These are phyloP conservation scores for Nomada goodeniana DNA, from an alignment of 2,888 invertebrate species.

Conservation along the genomic window DNA sequence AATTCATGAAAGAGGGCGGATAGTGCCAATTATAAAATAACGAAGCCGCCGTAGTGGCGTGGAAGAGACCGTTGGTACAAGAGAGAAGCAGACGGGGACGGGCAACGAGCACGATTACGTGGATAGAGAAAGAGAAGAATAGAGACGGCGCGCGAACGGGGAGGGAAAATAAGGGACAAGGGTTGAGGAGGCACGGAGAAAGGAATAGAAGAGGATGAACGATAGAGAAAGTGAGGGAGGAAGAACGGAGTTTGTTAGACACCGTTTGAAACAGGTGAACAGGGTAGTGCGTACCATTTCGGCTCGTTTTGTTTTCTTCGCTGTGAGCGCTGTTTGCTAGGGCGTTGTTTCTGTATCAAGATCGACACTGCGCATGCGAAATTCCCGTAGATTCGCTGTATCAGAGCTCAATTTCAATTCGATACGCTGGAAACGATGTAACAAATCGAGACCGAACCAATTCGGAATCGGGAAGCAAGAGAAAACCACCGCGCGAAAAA, in stretches of 20 bases:
- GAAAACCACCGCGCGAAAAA: neutral
- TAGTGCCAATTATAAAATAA: constrained; percentile 82
- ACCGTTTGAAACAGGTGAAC: constrained; percentile 18
- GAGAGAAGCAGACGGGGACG: constrained; percentile 29
- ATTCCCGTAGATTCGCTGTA: neutral
- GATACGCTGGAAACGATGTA: neutral
- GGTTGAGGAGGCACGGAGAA: neutral
- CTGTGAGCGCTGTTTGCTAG: neutral
- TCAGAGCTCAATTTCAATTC: neutral
- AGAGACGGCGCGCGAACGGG: neutral
- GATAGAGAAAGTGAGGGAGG: constrained; percentile 11
- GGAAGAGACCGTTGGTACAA: constrained; percentile 57
- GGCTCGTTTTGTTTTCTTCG: constrained; percentile 1
- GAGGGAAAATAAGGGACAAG: neutral
- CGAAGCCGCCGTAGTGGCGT: constrained; percentile 72
- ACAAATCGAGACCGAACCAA: neutral
- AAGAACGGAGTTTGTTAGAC: constrained; percentile 7
- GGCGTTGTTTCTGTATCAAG: neutral
- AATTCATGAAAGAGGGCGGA: constrained; percentile 80
- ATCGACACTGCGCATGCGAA: neutral
- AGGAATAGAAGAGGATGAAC: neutral
- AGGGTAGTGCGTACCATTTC: neutral
- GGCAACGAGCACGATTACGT: neutral
- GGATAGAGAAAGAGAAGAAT: neutral
- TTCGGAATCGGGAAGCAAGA: neutral